A percentile compares a stretch with the other conserved stretches of the same genome.
Conservation (phyloP, 2,113 vertebrate genomes). For the Illadopsis cleaveri region DNA sequence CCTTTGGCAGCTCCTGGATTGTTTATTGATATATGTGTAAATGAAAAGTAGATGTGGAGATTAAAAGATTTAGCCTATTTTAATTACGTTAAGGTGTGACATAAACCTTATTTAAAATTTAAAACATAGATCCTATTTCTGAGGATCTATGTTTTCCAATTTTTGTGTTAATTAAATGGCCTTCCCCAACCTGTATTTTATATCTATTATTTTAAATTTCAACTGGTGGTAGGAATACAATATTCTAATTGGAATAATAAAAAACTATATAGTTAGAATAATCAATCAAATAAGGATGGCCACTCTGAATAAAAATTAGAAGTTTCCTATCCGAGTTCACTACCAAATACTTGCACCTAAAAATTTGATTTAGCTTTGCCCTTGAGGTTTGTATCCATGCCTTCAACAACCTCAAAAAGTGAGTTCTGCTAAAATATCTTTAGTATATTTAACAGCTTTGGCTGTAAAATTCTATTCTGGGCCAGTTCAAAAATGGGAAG, state of each 20-base stretch:
- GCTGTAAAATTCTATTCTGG: background rate
- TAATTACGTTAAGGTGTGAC: background rate
- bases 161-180: conserved; percentile 19
- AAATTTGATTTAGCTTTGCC: background rate
- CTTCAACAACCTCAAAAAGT: background rate
- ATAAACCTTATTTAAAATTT: background rate
- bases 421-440: background rate
- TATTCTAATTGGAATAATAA: conserved; percentile 21
- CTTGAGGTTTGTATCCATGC: background rate
- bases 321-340: background rate
- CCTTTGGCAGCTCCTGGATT: background rate
- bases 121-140: background rate
- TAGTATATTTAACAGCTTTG: background rate
- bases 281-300: background rate
- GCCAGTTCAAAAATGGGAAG: background rate
- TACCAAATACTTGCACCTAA: background rate
- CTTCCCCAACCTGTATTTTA: background rate
- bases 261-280: conserved; percentile 1
- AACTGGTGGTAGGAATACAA: background rate
- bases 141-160: background rate
- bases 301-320: background rate
- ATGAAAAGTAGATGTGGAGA: background rate
- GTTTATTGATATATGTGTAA: background rate
- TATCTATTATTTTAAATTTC: background rate
- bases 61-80: background rate